Conservation (phyloP, 2,113 vertebrate species). For the Entomyzon cyanotis region DNA sequence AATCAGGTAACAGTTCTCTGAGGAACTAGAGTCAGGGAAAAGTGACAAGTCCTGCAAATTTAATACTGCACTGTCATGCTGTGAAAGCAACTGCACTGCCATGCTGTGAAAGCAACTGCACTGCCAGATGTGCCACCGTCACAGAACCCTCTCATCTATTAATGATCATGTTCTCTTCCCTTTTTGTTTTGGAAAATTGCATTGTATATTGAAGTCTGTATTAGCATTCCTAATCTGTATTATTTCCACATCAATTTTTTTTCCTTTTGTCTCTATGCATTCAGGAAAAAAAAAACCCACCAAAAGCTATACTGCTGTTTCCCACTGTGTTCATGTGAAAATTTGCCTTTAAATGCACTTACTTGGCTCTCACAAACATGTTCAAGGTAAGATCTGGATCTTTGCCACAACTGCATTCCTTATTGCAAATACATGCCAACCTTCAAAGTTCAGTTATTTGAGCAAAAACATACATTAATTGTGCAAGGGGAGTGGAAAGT, state of each 20-base stretch:
- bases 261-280: neutral
- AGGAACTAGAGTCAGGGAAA: neutral
- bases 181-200: neutral
- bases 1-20: neutral
- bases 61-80: neutral
- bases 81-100: neutral
- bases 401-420: slow-evolving; percentile 40
- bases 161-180: neutral
- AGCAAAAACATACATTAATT: slow-evolving; percentile 38
- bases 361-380: neutral
- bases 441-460: slow-evolving; percentile 50
- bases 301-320: neutral
- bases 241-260: neutral
- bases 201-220: neutral
- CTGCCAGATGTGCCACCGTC: neutral
- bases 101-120: neutral
- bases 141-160: neutral
- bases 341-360: neutral
- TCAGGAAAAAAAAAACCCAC: neutral
- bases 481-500: neutral
- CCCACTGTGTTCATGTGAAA: neutral
- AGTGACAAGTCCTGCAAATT: neutral
- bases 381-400: slow-evolving; percentile 35
- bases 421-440: neutral
- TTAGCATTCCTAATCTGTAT: neutral